A percentile compares a stretch with the other conserved stretches of the same genome.
Evolutionary conservation across 2,797 vertebrate genomes (phyloP).

Genomic region (Alouatta caraya): DNA sequence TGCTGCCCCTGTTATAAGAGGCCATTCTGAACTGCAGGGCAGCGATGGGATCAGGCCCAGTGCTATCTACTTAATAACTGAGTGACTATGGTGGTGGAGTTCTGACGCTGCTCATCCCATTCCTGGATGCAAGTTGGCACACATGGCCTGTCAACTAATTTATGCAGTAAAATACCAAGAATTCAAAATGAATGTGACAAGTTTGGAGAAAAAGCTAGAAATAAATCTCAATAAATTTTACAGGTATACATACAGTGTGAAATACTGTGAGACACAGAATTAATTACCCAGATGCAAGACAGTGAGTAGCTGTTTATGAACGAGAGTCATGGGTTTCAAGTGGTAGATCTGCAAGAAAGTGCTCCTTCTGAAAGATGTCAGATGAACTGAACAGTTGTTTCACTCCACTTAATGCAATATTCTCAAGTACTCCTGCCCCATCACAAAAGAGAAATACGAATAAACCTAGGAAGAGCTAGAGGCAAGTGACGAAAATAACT

Average conservation of each 20-base stretch:
- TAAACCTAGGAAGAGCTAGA: background rate
- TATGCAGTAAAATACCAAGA: background rate
- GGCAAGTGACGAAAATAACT: background rate
- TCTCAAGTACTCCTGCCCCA: background rate
- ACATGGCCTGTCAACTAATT: background rate
- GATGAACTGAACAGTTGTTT: background rate
- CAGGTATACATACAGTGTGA: background rate
- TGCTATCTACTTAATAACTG: background rate
- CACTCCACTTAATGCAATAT: accelerated
- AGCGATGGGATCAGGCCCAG: background rate
- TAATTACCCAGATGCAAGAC: background rate
- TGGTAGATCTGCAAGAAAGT: background rate
- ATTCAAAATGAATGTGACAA: background rate
- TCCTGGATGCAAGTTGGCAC: background rate
- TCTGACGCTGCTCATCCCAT: background rate
- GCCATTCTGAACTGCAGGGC: background rate
- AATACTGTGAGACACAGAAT: background rate
- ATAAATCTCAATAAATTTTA: background rate
- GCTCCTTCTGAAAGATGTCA: background rate
- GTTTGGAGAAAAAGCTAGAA: background rate
- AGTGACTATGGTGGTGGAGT: background rate
- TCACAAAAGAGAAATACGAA: background rate
- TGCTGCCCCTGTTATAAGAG: accelerated
- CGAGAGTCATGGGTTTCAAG: background rate
- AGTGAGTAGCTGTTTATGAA: background rate